Base-by-base conservation (phyloP, 2,113 vertebrate genomes). In the Colaptes auratus region DNA sequence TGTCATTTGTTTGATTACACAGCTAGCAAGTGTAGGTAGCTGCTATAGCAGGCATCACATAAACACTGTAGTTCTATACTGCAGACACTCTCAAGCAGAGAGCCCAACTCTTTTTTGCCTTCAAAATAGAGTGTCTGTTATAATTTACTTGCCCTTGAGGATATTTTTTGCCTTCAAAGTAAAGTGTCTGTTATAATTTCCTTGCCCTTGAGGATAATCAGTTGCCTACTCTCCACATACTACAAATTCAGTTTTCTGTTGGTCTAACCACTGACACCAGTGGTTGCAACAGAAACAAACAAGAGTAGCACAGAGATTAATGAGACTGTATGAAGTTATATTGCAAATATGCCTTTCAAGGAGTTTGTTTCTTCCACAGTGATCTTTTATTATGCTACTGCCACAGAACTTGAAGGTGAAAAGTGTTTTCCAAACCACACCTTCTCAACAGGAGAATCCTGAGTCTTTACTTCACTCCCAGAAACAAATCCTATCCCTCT, bases 241-340 rank as follows among this genome's bases (percentile, higher is more conserved):
- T 67, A 63, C 33, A 88, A 89, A 91, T 33, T 8, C 81, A 89
- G 56, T 60, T 94, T 93, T 88, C 71, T 84, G 50, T 93, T 91
- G 82, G 64, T 70, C 39, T 85, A 95, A 76, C 55, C 63, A 94
- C 75, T 76, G 88, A 66, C 75, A 85, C 28, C 35, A 91, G 60
- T 31, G 27, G 60, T 67, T 95, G 42, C 79, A 70, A 63, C 8
- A 90, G 92, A 94, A 94, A 70, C 56, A 94, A 89, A 76, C 64
- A 79, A 53, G 64, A 86, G 66, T n/a, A 80, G 14, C 3, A 2
- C 18, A 52, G 74, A 70, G n/a, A 70, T 20, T 16, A 89, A 50
- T 58, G 36, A 73, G n/a, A 8, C n/a, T 31, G 3, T 55, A 46
- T 35, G 46, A 61, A 88, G 18, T 66, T 52, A 11, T 4, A 63